phyloP scores from a whole-genome alignment of 1,140 invertebrate genomes.

The Neodiprion lecontei region DNA sequence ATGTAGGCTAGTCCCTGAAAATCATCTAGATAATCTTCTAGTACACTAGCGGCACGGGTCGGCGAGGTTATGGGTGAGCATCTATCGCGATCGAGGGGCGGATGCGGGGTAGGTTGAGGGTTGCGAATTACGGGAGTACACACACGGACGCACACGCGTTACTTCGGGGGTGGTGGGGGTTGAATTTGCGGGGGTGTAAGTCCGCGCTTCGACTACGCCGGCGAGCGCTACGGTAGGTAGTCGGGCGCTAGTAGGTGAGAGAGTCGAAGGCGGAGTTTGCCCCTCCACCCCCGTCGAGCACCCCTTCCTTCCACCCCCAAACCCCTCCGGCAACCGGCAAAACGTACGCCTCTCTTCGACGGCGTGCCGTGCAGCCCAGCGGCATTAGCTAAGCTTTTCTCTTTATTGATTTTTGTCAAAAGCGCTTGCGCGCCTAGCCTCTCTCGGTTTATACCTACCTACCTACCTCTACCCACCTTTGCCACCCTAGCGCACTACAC shows the following conservation, averaged over 20 bases:
- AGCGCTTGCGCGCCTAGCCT: constrained; percentile 57
- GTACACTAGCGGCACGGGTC: constrained; percentile 37
- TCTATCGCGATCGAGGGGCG: constrained; percentile 51
- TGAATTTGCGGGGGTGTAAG: too few species aligned
- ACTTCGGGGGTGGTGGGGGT: too few species aligned
- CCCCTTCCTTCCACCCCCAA: constrained; percentile 12
- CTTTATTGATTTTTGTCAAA: constrained; percentile 65
- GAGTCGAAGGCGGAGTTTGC: constrained; percentile 58
- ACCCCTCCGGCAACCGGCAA: constrained; percentile 36
- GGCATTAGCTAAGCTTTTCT: constrained; percentile 63
- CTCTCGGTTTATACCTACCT: background rate
- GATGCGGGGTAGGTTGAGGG: constrained; percentile 13
- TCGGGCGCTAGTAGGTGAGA: constrained; percentile 45
- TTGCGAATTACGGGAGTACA: too few species aligned
- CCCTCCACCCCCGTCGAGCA: background rate
- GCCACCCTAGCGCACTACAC: background rate
- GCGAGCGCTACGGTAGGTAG: background rate
- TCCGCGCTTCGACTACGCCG: too few species aligned
- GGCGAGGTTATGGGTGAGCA: constrained; percentile 26
- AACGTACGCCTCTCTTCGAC: constrained; percentile 28
- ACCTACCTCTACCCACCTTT: background rate
- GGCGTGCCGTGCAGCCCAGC: constrained; percentile 17
- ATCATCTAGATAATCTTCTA: constrained; percentile 57
- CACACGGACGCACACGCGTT: too few species aligned
- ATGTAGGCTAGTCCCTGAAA: background rate